Evolutionary conservation across 2,113 vertebrate species (phyloP).

Genomic region (Crotophaga sulcirostris): DNA sequence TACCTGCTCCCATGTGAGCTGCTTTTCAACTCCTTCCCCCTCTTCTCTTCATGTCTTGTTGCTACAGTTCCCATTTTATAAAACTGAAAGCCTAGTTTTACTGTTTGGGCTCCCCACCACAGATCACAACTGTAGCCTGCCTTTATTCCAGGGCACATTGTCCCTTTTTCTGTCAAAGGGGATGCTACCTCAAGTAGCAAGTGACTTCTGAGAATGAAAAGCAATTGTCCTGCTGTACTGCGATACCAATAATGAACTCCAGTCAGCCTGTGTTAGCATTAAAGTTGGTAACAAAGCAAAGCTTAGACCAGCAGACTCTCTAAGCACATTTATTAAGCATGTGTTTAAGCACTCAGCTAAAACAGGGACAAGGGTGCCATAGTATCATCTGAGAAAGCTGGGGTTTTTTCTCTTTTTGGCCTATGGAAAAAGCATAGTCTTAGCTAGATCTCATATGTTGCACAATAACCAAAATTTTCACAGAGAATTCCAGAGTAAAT

Average conservation of each 20-base stretch:
- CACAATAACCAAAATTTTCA: constrained; percentile 38
- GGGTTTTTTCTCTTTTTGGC: not conserved
- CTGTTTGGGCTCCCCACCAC: not conserved
- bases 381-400: not conserved
- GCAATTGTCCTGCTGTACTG: not conserved
- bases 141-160: not conserved
- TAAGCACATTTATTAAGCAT: not conserved
- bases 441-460: not conserved
- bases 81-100: not conserved
- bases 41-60: not conserved
- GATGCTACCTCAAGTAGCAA: not conserved
- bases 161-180: not conserved
- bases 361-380: not conserved
- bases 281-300: not conserved
- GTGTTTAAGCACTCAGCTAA: not conserved
- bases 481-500: constrained; percentile 30
- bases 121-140: not conserved
- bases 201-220: not conserved
- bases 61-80: not conserved
- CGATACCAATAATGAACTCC: not conserved
- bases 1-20: not conserved
- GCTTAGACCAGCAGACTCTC: not conserved
- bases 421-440: not conserved
- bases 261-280: not conserved
- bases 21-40: not conserved